Base-by-base conservation (phyloP, 1,140 invertebrate genomes). In the Eubasilissa regina region DNA sequence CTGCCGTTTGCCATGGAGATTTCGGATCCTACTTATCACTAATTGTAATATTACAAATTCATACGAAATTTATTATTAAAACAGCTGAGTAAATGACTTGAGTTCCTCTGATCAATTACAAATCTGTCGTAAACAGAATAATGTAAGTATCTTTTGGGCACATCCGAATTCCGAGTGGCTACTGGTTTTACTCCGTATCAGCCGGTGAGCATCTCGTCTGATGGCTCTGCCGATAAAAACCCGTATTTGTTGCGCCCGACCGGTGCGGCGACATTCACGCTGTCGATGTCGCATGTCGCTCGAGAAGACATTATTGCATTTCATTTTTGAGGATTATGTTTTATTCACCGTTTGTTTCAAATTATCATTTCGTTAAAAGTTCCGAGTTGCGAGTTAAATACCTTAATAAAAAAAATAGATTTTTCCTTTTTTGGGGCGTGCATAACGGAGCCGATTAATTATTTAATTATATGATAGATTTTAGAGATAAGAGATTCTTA, bases 91-190 rank as follows among this genome's bases (percentile, higher is more conserved):
- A 35, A 35, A 56, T 35, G 6, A 17, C 19, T 73, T 55, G 47
- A 45, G 60, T 44, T 75, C 48, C 56, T 75, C 78, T 75, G 72
- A 45, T 75, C 72, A 80, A 80, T 80, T 80, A 75, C 60, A 58
- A 56, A 73, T 68, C 72, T 72, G 78, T 80, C 78, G 78, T 80
- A 80, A 80, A 80, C 73, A 80, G 75, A 80, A 80, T 75, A 75
- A 66, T 75, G 73, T 75, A 68, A 66, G 60, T 80, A 66, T 51
- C 75, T 66, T 44, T 66, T 60, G 72, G 73, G 66, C 78, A 75
- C 73, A 75, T 75, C 68, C 64, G 78, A 75, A 62, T 70, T 75
- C 68, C 64, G 78, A 75, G 51, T 70, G 60, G 78, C 78, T 80
- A 70, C 78, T 80, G 78, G 78, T 75, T 80, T 80, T 80, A 43